Evolutionary conservation across 2,888 invertebrate genomes (phyloP).

Genomic region (Netelia inedita): DNA sequence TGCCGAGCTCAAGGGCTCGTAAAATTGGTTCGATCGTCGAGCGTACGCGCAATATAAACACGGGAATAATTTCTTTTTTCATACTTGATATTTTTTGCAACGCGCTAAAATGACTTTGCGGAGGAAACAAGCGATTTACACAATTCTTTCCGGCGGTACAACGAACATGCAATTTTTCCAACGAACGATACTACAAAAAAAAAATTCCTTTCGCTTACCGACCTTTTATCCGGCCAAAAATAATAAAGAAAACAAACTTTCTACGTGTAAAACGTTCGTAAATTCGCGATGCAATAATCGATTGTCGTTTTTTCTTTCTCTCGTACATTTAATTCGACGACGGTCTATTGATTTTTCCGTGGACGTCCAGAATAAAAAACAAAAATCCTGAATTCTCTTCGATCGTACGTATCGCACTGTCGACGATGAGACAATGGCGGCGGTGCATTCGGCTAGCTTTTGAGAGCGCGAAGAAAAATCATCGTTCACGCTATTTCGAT

Average conservation of each 20-base stretch:
- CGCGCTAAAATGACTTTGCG: background rate
- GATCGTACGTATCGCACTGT: slow-evolving; percentile 62
- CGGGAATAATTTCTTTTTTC: background rate
- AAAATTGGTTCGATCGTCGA: slow-evolving; percentile 8
- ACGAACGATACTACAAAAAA: too few species aligned
- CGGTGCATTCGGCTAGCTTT: slow-evolving; percentile 77
- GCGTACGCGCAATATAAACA: background rate
- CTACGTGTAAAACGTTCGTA: background rate
- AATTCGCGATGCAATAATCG: slow-evolving; percentile 24
- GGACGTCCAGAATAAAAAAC: slow-evolving; percentile 5
- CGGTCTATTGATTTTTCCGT: background rate
- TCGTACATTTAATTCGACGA: slow-evolving; percentile 6
- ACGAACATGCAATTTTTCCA: too few species aligned
- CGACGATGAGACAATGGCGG: slow-evolving; percentile 71
- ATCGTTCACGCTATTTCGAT: slow-evolving; percentile 51
- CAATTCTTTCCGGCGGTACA: background rate
- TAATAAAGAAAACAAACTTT: background rate
- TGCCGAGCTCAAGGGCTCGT: background rate
- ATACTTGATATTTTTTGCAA: background rate
- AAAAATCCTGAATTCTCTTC: background rate
- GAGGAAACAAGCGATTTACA: too few species aligned
- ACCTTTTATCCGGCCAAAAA: background rate
- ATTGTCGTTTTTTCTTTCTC: slow-evolving; percentile 38
- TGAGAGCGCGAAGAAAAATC: slow-evolving; percentile 64
- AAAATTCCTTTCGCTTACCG: background rate